Conservation (phyloP, 2,888 invertebrate species). For the Magallana nippona region DNA sequence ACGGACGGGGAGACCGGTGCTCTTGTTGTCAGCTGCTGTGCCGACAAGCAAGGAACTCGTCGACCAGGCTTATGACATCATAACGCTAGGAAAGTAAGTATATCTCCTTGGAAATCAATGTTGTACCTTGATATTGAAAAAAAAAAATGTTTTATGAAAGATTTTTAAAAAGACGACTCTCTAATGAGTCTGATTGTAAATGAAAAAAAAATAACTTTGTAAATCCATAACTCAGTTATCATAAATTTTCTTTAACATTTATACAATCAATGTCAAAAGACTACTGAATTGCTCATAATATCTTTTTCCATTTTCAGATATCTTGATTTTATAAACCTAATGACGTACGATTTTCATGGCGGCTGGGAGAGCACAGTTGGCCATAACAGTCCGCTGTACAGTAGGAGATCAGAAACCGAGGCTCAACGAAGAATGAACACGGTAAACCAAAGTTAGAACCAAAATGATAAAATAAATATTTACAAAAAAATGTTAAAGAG, state of each 20-base stretch:
- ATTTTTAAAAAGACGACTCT: no score
- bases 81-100: constrained; percentile 62
- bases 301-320: constrained; percentile 44
- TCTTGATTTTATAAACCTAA: constrained; percentile 52
- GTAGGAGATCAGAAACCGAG: constrained; percentile 34
- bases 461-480: background rate
- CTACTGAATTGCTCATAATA: background rate
- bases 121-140: background rate
- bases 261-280: no score
- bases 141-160: no score
- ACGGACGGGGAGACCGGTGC: constrained; percentile 59
- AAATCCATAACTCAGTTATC: no score
- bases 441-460: constrained; percentile 39
- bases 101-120: background rate
- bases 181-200: no score
- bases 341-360: constrained; percentile 55
- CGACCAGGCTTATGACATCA: constrained; percentile 74
- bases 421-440: constrained; percentile 48
- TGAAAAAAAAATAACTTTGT: no score
- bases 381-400: constrained; percentile 51
- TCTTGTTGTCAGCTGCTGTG: constrained; percentile 77
- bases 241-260: no score
- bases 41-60: constrained; percentile 74
- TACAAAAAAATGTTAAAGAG: background rate
- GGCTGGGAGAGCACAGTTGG: constrained; percentile 50